These are phyloP conservation scores for Synergus laeviventris DNA, from an alignment of 2,888 invertebrate genomes.

Conservation along the genomic window DNA sequence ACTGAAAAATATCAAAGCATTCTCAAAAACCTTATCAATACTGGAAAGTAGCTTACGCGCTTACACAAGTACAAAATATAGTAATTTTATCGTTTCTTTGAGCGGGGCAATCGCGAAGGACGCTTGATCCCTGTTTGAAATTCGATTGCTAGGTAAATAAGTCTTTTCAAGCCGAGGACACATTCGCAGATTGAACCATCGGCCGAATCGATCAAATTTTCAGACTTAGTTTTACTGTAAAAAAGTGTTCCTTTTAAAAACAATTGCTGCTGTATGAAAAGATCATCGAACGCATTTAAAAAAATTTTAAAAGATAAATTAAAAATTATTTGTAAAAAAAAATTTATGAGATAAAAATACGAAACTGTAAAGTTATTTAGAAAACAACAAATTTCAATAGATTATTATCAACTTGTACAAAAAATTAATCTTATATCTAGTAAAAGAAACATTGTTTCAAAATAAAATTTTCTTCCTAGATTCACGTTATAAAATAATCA, in stretches of 20 bases:
- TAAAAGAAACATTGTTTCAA: background rate
- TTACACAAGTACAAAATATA: slow-evolving; percentile 69
- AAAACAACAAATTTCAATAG: background rate
- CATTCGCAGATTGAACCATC: background rate
- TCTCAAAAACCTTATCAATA: slow-evolving; percentile 67
- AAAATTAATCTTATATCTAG: background rate
- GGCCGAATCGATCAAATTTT: slow-evolving; percentile 5
- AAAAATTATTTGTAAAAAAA: background rate
- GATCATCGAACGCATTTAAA: background rate
- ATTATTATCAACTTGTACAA: background rate
- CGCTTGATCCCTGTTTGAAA: slow-evolving; percentile 61
- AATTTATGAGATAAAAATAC: slow-evolving; percentile 2
- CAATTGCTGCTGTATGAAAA: background rate
- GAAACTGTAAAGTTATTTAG: slow-evolving; percentile 3
- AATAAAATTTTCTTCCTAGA: background rate
- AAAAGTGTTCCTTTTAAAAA: background rate
- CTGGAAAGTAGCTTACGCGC: slow-evolving; percentile 68
- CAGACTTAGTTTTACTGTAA: slow-evolving; percentile 10
- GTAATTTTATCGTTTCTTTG: slow-evolving; percentile 62
- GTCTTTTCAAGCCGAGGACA: slow-evolving; percentile 9
- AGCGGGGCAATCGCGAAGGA: slow-evolving; percentile 64
- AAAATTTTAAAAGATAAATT: background rate
- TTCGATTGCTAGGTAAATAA: slow-evolving; percentile 46
- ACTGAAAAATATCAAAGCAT: slow-evolving; percentile 56
- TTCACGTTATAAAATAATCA: slow-evolving; percentile 20